These are phyloP conservation scores for Episyrphus balteatus DNA, from an alignment of 1,140 invertebrate genomes.

Conservation along the genomic window DNA sequence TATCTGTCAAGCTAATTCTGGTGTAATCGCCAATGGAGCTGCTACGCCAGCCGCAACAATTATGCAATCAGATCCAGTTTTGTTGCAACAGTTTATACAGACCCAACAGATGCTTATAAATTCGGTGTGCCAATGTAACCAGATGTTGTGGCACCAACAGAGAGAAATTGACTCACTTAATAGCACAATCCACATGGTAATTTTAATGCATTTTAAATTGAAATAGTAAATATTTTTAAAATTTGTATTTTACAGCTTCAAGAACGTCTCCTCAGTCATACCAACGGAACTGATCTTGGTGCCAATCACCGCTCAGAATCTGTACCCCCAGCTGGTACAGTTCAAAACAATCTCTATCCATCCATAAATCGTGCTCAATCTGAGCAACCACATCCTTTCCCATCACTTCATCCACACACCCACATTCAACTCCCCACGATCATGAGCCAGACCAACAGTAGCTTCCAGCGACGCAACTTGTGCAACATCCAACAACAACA, in stretches of 20 bases:
- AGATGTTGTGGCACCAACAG: constrained; percentile 50
- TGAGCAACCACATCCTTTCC: constrained; percentile 20
- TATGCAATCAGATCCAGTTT: constrained; percentile 32
- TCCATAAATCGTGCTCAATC: constrained; percentile 26
- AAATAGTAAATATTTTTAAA: background rate
- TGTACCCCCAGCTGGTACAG: constrained; percentile 18
- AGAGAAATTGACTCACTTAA: constrained; percentile 42
- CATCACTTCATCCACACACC: too few relatives aligned
- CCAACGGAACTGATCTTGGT: constrained; percentile 10
- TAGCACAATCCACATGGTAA: constrained; percentile 25
- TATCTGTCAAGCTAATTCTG: background rate
- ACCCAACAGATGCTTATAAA: constrained; percentile 49
- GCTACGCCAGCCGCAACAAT: constrained; percentile 20
- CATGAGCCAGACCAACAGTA: constrained; percentile 13
- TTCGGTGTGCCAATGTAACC: constrained; percentile 51
- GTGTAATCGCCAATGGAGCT: constrained; percentile 6
- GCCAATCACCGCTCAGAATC: constrained; percentile 26
- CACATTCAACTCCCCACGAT: background rate
- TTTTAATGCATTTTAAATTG: too few relatives aligned
- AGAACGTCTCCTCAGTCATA: constrained; percentile 18
- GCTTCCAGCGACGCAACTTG: constrained; percentile 11
- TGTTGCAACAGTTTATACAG: constrained; percentile 43
- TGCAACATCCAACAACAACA: constrained; percentile 22
- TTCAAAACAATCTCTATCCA: constrained; percentile 18
- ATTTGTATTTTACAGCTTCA: constrained; percentile 16